Evolutionary conservation across 2,113 vertebrate genomes (phyloP).

Genomic region (Epinephelus fuscoguttatus): DNA sequence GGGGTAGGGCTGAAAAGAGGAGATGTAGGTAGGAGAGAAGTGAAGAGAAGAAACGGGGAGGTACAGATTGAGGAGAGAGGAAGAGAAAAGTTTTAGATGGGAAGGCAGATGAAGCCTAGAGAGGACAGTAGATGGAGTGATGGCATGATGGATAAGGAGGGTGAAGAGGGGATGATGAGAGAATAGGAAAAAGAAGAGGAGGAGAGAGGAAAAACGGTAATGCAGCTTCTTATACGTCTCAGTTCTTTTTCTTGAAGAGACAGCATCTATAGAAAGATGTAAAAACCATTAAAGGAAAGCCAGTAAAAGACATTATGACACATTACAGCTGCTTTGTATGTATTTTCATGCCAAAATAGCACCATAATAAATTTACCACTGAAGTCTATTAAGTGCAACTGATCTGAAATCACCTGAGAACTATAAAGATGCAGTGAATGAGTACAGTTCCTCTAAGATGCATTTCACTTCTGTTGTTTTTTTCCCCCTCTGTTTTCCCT

Average conservation of each 20-base stretch:
- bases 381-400: slow-evolving; percentile 63
- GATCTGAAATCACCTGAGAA: slow-evolving; percentile 69
- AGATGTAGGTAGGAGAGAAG: neutral
- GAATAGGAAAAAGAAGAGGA: no score
- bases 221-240: neutral
- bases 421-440: slow-evolving; percentile 63
- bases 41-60: neutral
- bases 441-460: slow-evolving; percentile 60
- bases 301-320: slow-evolving; percentile 34
- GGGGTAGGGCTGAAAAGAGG: neutral
- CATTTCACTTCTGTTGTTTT: slow-evolving; percentile 61
- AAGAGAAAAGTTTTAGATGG: neutral
- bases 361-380: slow-evolving; percentile 39
- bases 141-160: neutral
- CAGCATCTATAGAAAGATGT: slow-evolving; percentile 3
- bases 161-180: neutral
- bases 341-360: slow-evolving; percentile 45
- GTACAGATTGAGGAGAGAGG: neutral
- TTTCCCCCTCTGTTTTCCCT: slow-evolving; percentile 58
- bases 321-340: slow-evolving; percentile 51
- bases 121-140: neutral
- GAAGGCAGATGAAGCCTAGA: neutral
- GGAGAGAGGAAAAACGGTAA: neutral
- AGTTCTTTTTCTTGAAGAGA: slow-evolving; percentile 30
- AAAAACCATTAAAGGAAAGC: slow-evolving; percentile 28